Conservation (phyloP, 1,140 invertebrate species). For the Drepana arcuata region DNA sequence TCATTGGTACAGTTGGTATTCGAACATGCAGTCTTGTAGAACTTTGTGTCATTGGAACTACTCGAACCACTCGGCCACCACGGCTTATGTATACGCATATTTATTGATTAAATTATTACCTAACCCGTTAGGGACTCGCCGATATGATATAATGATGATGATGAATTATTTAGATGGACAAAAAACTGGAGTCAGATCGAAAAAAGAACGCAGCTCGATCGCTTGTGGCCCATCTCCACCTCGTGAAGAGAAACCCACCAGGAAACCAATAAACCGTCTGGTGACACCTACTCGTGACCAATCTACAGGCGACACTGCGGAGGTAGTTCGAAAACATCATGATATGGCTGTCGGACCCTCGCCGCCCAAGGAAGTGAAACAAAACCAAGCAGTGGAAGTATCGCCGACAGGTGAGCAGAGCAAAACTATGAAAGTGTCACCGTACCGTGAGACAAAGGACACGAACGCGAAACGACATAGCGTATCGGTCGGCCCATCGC, state of each 20-base stretch:
- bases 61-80: too few relatives aligned
- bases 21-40: too few relatives aligned
- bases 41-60: too few relatives aligned
- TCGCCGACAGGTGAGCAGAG: constrained; percentile 14
- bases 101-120: too few relatives aligned
- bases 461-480: background rate
- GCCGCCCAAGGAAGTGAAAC: constrained; percentile 42
- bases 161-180: constrained; percentile 23
- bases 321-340: constrained; percentile 19
- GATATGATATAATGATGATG: too few relatives aligned
- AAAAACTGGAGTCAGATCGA: constrained; percentile 11
- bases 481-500: constrained; percentile 1
- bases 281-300: constrained; percentile 34
- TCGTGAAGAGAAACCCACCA: constrained; percentile 38
- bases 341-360: constrained; percentile 56
- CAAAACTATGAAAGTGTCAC: constrained; percentile 15
- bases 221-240: constrained; percentile 74
- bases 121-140: too few relatives aligned
- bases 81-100: too few relatives aligned
- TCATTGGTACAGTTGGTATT: too few relatives aligned
- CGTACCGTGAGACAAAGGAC: constrained; percentile 14
- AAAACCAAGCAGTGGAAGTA: constrained; percentile 12
- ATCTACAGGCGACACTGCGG: constrained; percentile 10
- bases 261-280: constrained; percentile 23
- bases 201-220: constrained; percentile 67